These are phyloP conservation scores for Poecilia latipinna DNA, from an alignment of 2,113 vertebrate genomes.

Conservation along the genomic window DNA sequence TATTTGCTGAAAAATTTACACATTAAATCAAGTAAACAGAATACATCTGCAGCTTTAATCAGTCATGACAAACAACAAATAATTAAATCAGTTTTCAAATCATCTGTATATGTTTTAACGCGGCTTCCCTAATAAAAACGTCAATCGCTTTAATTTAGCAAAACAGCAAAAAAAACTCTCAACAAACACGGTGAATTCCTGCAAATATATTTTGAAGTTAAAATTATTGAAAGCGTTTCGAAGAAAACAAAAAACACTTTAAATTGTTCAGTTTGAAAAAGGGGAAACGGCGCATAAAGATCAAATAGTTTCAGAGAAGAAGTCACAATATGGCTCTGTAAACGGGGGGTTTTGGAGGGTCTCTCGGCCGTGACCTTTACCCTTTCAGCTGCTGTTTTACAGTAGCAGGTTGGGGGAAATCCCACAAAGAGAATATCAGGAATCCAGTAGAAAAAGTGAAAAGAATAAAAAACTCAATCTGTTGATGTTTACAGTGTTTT, in stretches of 20 bases:
- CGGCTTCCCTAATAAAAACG: neutral
- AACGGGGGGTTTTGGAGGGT: conserved; percentile 13
- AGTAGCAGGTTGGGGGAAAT: conserved; percentile 6
- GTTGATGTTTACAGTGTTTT: neutral
- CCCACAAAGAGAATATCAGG: neutral
- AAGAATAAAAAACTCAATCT: neutral
- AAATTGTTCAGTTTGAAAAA: neutral
- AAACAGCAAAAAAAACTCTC: neutral
- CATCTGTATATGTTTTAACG: neutral
- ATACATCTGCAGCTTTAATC: neutral
- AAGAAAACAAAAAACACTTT: neutral
- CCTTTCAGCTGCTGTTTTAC: conserved; percentile 24
- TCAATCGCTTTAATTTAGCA: neutral
- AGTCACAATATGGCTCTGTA: too few relatives aligned
- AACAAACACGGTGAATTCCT: neutral
- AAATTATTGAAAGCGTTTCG: neutral
- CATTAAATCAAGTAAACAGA: neutral
- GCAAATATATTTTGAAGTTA: neutral
- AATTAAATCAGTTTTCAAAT: neutral
- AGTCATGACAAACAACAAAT: neutral
- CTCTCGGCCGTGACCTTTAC: conserved; percentile 8
- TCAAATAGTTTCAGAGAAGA: neutral
- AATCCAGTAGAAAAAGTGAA: neutral
- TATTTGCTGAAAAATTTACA: neutral
- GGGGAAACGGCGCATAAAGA: neutral